Percentiles rank a stretch among this genome's conserved stretches.
Conservation (phyloP, 2,113 vertebrate species). For the Zosterops lateralis region DNA sequence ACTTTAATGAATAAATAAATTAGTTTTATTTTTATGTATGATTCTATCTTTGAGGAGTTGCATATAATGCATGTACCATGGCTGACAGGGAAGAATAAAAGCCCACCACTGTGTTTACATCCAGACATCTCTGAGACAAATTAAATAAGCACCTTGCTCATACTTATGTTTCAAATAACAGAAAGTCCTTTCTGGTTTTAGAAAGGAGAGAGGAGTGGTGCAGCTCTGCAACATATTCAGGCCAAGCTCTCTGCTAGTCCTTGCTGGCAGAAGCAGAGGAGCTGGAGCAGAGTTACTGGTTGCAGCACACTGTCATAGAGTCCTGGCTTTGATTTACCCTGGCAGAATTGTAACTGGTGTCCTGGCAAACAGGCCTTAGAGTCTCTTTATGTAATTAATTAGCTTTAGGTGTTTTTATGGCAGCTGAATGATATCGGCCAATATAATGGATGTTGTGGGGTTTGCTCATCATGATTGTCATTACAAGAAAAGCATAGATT, state of each 20-base stretch:
- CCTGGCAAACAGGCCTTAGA: not conserved
- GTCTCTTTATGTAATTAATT: constrained; percentile 29
- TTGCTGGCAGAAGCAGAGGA: not conserved
- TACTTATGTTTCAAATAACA: not conserved
- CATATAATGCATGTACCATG: constrained; percentile 35
- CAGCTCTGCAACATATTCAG: not conserved
- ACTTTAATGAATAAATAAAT: constrained; percentile 79
- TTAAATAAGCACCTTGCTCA: not conserved
- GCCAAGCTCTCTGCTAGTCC: not conserved
- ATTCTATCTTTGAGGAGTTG: constrained; percentile 73
- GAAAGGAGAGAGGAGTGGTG: not conserved
- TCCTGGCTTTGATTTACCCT: not conserved
- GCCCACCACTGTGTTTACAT: not conserved
- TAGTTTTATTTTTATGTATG: constrained; percentile 77
- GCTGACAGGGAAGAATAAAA: constrained; percentile 31
- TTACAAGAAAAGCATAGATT: constrained; percentile 8
- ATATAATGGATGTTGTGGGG: constrained; percentile 25
- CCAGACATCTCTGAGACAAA: constrained; percentile 41
- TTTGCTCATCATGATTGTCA: constrained; percentile 11
- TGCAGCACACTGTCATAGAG: not conserved
- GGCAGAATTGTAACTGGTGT: not conserved
- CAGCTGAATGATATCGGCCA: not conserved
- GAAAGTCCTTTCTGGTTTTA: not conserved
- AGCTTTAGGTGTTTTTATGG: not conserved
- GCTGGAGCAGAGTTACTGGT: not conserved